Evolutionary conservation across 2,113 vertebrate species (phyloP).

Genomic region (Siniperca chuatsi): DNA sequence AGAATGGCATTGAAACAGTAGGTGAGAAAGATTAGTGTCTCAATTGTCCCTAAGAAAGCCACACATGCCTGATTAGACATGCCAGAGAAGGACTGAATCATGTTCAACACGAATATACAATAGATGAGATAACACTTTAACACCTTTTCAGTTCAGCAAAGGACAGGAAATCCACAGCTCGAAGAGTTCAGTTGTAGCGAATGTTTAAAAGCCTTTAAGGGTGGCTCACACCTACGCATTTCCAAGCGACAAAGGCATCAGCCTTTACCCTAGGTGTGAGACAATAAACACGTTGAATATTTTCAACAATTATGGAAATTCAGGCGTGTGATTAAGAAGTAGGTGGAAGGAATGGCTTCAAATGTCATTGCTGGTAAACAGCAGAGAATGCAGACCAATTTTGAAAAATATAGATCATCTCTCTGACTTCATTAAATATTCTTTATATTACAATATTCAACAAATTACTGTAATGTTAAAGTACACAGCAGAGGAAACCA

Average conservation of each 20-base stretch:
- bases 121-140: slow-evolving; percentile 27
- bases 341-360: slow-evolving; percentile 1
- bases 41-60: slow-evolving; percentile 61
- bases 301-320: slow-evolving; percentile 44
- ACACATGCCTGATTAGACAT: slow-evolving; percentile 52
- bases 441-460: background rate
- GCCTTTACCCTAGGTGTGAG: slow-evolving; percentile 7
- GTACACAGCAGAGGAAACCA: background rate
- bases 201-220: slow-evolving; percentile 46
- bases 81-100: background rate
- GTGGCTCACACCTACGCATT: slow-evolving; percentile 25
- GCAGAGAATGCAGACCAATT: background rate
- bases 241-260: slow-evolving; percentile 5
- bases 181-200: background rate
- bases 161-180: background rate
- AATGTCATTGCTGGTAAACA: slow-evolving; percentile 43
- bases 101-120: slow-evolving; percentile 22
- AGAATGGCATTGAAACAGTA: slow-evolving; percentile 73
- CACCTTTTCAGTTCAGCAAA: slow-evolving; percentile 20
- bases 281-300: slow-evolving; percentile 19
- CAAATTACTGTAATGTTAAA: background rate
- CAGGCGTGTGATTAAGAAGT: slow-evolving; percentile 1
- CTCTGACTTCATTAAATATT: background rate
- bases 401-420: slow-evolving; percentile 20
- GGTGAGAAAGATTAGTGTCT: slow-evolving; percentile 66